These are phyloP conservation scores for Narcine bancroftii DNA, from an alignment of 2,113 vertebrate species.

Conservation along the genomic window DNA sequence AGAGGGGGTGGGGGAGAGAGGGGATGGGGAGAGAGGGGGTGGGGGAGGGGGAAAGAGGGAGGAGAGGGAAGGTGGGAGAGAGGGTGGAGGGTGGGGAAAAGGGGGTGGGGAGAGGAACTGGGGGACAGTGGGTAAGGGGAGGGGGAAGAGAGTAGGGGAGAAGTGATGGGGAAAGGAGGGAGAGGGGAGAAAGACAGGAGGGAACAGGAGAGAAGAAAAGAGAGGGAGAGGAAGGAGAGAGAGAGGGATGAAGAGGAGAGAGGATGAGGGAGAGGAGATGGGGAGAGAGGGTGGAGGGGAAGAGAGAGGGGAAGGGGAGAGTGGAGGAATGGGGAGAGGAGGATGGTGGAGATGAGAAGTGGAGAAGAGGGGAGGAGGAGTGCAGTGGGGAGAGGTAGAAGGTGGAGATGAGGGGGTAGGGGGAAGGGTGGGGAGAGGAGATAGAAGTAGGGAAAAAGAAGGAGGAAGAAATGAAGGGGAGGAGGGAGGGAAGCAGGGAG, in stretches of 20 bases:
- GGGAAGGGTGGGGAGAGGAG: not conserved
- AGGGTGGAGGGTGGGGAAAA: not conserved
- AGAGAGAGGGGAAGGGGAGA: no score
- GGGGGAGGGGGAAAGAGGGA: no score
- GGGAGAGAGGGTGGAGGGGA: not conserved
- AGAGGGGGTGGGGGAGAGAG: not conserved
- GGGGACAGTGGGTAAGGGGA: not conserved
- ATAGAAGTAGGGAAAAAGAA: not conserved
- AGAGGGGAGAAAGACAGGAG: not conserved
- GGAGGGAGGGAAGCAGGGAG: not conserved
- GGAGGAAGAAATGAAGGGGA: not conserved
- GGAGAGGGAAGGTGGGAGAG: not conserved
- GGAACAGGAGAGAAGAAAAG: not conserved
- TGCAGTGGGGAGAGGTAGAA: not conserved
- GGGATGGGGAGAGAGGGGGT: not conserved
- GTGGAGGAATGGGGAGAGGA: no score
- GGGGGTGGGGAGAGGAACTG: not conserved
- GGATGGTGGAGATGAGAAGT: no score
- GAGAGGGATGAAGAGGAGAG: not conserved
- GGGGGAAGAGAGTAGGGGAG: not conserved
- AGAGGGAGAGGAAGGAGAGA: not conserved
- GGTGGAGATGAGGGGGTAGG: not conserved
- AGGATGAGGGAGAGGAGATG: not conserved
- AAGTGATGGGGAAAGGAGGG: not conserved
- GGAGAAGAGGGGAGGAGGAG: no score